Evolutionary conservation across 2,113 vertebrate species (phyloP).

Genomic region (Semnornis frantzii): DNA sequence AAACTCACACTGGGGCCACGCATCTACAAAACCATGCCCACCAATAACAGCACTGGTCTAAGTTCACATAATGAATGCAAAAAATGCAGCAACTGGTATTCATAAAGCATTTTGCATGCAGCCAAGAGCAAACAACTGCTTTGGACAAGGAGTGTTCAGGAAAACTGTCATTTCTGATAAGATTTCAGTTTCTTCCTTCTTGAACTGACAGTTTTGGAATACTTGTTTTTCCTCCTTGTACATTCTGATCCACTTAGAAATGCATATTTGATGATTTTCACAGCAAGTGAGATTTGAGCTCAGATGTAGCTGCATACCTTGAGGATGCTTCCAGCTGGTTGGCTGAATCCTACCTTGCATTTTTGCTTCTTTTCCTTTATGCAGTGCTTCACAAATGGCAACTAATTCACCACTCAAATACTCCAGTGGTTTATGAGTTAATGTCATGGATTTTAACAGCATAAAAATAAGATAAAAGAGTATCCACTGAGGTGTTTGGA

Average conservation of each 20-base stretch:
- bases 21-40: not conserved
- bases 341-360: not conserved
- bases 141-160: not conserved
- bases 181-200: not conserved
- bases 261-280: slow-evolving; percentile 20
- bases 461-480: not conserved
- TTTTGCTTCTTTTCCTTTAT: not conserved
- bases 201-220: slow-evolving; percentile 10
- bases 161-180: slow-evolving; percentile 13
- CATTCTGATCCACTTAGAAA: slow-evolving; percentile 31
- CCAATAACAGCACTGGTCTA: not conserved
- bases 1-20: not conserved
- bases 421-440: not conserved
- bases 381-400: not conserved
- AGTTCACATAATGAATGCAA: not conserved
- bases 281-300: not conserved
- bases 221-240: not conserved
- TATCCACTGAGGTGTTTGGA: not conserved
- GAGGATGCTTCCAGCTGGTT: slow-evolving; percentile 17
- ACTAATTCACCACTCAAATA: not conserved
- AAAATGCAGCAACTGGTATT: not conserved
- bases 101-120: not conserved
- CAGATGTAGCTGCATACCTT: not conserved
- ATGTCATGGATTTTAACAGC: not conserved
- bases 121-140: not conserved